Evolutionary conservation across 2,888 invertebrate genomes (phyloP), one percentile per base, ranked within the genome.

Genomic region (Cheilosia urbana): DNA sequence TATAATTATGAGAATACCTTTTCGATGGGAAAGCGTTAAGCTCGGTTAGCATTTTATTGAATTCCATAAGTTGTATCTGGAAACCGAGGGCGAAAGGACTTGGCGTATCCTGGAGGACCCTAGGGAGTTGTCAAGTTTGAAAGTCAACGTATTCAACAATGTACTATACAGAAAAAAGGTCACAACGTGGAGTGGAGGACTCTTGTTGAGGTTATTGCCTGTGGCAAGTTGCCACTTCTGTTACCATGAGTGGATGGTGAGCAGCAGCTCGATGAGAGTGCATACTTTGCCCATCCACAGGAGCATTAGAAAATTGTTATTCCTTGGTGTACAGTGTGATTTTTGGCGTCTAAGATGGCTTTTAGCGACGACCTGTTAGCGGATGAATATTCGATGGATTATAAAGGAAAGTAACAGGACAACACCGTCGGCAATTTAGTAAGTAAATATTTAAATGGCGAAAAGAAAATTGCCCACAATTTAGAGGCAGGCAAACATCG

Each of bases 81-180:
- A 82, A 63, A 27, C 53, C 24, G 47, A 11, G 9, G 21, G 45
- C 27, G 42, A 51, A 27, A 7, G 51, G 42, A 69, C 53, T 84
- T 45, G 17, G 17, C 27, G 51, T 30, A 57, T 55, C 75, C 76
- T 79, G 65, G 71, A 62, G 80, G 68, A 51, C 80, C 62, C 76
- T 63, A 47, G 72, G 76, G 85, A 71, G 57, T 85, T 76, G 81
- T 85, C 85, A 80, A 85, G 81, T 80, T 85, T 71, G 72, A 85
- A 85, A 76, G 80, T 85, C 85, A 85, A 85, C 77, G 80, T 65
- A 80, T 85, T 85, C 76, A 80, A 76, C 66, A 85, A 68, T 27
- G 62, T 42, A 21, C 21, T 40, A 53, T 37, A 63, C 5, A 57
- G 49, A 49, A 75, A 65, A 65, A 75, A 71, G 65, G 53, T 81